These are phyloP conservation scores for Perccottus glenii DNA, from an alignment of 2,113 vertebrate genomes.

Conservation along the genomic window DNA sequence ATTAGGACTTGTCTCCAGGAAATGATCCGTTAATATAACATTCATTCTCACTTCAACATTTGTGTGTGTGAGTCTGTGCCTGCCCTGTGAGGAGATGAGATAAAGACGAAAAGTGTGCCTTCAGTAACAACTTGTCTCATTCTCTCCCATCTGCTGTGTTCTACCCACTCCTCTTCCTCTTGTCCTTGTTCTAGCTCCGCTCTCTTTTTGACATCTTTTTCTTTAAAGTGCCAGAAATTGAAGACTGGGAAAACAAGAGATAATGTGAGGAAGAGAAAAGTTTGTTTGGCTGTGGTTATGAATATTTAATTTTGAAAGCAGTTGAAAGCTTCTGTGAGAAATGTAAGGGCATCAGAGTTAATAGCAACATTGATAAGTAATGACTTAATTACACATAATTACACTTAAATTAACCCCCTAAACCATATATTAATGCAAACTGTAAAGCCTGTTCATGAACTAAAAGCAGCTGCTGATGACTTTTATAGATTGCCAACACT, in stretches of 20 bases:
- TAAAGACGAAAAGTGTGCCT: conserved; percentile 2
- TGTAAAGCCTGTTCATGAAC: too few relatives aligned
- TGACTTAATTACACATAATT: too few relatives aligned
- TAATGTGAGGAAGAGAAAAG: conserved; percentile 2
- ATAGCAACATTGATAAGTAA: too few relatives aligned
- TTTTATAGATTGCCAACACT: too few relatives aligned
- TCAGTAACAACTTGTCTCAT: conserved; percentile 16
- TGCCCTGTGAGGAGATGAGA: neutral
- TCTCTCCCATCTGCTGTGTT: conserved; percentile 6
- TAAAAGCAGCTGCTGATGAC: too few relatives aligned
- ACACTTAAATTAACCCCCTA: neutral
- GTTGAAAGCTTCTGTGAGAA: neutral
- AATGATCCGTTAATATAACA: too few relatives aligned
- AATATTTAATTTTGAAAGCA: neutral
- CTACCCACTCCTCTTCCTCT: neutral
- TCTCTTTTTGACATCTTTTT: neutral
- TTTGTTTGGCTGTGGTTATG: conserved; percentile 4
- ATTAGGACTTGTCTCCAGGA: too few relatives aligned
- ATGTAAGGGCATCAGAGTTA: too few relatives aligned
- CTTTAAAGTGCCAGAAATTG: conserved; percentile 2
- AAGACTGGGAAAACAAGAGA: neutral
- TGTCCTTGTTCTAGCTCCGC: conserved; percentile 1
- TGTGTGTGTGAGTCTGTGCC: conserved; percentile 14
- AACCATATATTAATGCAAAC: neutral
- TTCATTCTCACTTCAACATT: neutral